Evolutionary conservation across 2,797 vertebrate species (phyloP).

Genomic region (Chiroxiphia lanceolata): DNA sequence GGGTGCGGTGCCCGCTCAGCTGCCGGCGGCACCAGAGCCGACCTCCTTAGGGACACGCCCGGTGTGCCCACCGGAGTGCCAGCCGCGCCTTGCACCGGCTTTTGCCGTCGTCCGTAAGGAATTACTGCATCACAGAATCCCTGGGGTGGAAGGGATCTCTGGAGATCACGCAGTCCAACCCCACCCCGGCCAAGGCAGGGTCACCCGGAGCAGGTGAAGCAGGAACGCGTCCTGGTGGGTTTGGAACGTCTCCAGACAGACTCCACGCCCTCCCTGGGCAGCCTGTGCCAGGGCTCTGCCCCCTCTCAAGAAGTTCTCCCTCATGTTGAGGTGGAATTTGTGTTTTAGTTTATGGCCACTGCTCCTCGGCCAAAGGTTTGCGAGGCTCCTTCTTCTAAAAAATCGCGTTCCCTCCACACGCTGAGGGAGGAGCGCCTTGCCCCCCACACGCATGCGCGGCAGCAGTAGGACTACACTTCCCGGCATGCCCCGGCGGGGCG

Average conservation of each 20-base stretch:
- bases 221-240: neutral
- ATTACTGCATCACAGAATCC: neutral
- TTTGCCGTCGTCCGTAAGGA: fast-evolving
- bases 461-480: neutral
- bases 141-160: neutral
- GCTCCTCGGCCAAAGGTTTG: neutral
- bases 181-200: neutral
- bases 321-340: no score
- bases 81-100: neutral
- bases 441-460: neutral
- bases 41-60: fast-evolving
- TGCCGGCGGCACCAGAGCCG: neutral
- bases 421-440: fast-evolving
- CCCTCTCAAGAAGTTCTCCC: neutral
- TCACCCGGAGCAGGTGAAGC: neutral
- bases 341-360: no score
- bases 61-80: neutral
- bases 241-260: neutral
- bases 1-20: neutral
- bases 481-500: neutral
- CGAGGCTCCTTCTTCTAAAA: no score
- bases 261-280: neutral
- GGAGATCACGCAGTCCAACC: neutral
- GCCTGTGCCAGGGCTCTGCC: neutral
- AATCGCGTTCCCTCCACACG: neutral